phyloP scores from a whole-genome alignment of 1,140 invertebrate species.

The Argopecten irradians region DNA sequence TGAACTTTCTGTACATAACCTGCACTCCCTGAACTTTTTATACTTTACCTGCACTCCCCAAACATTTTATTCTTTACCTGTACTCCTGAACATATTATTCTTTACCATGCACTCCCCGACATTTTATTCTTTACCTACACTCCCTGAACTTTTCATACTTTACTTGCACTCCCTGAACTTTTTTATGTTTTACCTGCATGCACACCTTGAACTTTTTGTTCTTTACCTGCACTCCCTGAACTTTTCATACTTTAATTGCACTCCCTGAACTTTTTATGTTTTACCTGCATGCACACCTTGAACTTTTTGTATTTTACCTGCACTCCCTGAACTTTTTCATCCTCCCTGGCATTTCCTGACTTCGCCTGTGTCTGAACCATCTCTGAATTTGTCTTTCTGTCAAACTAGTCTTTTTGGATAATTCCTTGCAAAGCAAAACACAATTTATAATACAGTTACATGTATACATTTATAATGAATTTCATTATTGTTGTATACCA shows the following conservation, averaged over 20 bases:
- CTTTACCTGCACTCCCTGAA: conserved; percentile 43
- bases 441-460: no score
- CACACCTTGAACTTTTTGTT: neutral
- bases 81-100: neutral
- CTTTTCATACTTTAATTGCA: neutral
- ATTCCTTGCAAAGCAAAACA: conserved; percentile 15
- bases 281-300: no score
- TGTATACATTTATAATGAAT: no score
- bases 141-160: neutral
- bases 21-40: no score
- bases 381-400: conserved; percentile 41
- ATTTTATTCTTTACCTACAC: neutral
- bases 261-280: neutral
- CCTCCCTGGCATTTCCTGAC: conserved; percentile 30
- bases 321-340: conserved; percentile 48
- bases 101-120: neutral
- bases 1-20: no score
- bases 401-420: conserved; percentile 43
- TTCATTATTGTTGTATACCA: no score
- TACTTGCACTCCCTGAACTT: neutral
- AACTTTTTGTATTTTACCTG: conserved; percentile 30
- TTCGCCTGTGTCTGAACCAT: conserved; percentile 38
- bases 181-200: neutral
- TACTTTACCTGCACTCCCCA: no score
- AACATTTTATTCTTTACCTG: no score